Conservation (phyloP, 2,113 vertebrate genomes). For the Protobothrops flavoviridis region DNA sequence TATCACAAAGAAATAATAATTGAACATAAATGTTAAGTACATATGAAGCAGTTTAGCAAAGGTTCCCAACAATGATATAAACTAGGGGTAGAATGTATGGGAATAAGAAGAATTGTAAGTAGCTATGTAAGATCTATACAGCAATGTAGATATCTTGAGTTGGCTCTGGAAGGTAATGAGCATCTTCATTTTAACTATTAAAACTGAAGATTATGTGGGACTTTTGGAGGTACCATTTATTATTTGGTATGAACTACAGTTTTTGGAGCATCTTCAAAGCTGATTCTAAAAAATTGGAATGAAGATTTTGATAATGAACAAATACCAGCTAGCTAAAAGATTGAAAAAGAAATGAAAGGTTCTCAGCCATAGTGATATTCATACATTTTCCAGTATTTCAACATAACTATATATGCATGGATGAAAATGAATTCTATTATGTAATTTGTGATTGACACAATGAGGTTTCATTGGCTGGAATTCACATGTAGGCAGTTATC, state of each 20-base stretch:
- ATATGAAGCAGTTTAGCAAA: not conserved
- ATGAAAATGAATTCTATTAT: not conserved
- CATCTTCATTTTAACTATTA: not conserved
- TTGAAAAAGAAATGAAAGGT: conserved; percentile 1
- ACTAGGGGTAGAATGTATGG: not conserved
- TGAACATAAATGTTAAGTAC: not conserved
- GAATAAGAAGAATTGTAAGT: not conserved
- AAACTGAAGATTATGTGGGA: not conserved
- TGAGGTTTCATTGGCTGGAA: not conserved
- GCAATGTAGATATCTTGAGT: not conserved
- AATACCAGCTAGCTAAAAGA: not conserved
- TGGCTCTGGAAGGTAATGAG: not conserved
- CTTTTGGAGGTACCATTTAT: not conserved
- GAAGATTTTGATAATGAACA: not conserved
- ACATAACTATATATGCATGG: not conserved
- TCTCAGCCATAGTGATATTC: not conserved
- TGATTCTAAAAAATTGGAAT: too few relatives aligned
- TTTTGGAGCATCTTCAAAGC: not conserved
- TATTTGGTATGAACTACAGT: not conserved
- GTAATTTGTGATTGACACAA: not conserved
- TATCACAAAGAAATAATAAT: not conserved
- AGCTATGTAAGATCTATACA: not conserved
- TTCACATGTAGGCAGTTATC: not conserved
- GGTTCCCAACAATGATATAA: not conserved
- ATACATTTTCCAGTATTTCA: not conserved